Conservation (phyloP, 1,140 invertebrate genomes). For the Drosophila kohkoa region DNA sequence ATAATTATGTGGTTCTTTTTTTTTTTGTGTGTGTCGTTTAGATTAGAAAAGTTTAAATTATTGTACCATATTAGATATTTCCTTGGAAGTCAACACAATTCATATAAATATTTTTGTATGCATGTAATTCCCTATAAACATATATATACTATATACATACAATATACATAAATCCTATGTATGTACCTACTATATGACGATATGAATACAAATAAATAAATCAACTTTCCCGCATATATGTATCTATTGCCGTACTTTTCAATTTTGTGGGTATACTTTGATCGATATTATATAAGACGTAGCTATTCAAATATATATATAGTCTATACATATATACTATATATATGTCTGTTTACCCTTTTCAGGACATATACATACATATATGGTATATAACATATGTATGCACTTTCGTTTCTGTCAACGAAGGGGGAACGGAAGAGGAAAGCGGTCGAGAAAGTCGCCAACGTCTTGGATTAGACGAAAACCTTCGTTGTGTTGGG, state of each 20-base stretch:
- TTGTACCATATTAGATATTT: constrained; percentile 71
- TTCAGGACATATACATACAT: constrained; percentile 7
- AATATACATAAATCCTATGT: constrained; percentile 21
- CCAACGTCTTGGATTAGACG: neutral
- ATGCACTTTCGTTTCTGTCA: constrained; percentile 39
- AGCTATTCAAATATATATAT: constrained; percentile 8
- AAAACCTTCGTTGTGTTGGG: constrained; percentile 32
- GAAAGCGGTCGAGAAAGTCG: constrained; percentile 10
- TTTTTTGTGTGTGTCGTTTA: constrained; percentile 44
- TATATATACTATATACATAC: constrained; percentile 58
- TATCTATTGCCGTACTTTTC: neutral
- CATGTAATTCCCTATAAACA: constrained; percentile 46
- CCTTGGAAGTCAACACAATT: constrained; percentile 59
- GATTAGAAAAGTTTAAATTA: constrained; percentile 64
- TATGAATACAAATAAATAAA: constrained; percentile 24
- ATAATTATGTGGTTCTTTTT: constrained; percentile 56
- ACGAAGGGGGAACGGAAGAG: neutral
- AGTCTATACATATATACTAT: neutral
- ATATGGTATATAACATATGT: constrained; percentile 8
- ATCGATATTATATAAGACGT: neutral
- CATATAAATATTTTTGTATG: constrained; percentile 53
- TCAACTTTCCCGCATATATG: constrained; percentile 2
- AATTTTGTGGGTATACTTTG: neutral
- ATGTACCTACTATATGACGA: constrained; percentile 28
- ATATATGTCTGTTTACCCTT: constrained; percentile 25